Evolutionary conservation across 2,888 invertebrate genomes (phyloP), one percentile per base, ranked within the genome.

Genomic region (Smittia aterrima): DNA sequence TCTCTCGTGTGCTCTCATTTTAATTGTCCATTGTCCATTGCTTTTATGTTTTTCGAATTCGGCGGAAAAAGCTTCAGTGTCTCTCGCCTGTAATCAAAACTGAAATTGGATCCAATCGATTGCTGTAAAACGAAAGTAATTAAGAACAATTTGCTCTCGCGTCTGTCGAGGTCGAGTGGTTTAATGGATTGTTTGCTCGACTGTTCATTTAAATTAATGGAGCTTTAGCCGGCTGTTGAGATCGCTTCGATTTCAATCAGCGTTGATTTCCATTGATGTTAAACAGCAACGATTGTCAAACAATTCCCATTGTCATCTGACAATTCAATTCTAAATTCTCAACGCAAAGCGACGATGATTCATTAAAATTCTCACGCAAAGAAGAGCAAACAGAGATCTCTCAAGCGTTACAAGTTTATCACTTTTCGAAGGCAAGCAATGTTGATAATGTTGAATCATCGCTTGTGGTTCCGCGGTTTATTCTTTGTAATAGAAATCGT

Each of bases 51-150:
- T 6, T 47, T n/a, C 2, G 47, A 2, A 47, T 47, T 9, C 38
- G 38, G 11, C 38, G 4, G 47, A n/a, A n/a, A 47, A 16, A 47
- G 47, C 32, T 47, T 47, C n/a, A 47, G n/a, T n/a, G n/a, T n/a
- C 47, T 47, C 16, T 47, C 13, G 47, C 16, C 47, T 53, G 27
- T 71, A 71, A 71, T 71, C 70, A 54, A 53, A 71, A 71, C 25
- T 47, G 68, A 68, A 68, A 68, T 68, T 41, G 47, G 41, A 18
- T 68, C 40, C 47, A 16, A 47, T 47, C 47, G 40, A 66, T 66
- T 32, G 38, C 20, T 66, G 32, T 47, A 66, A 66, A 68, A 68
- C 41, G 40, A 68, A 68, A 68, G 68, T 68, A 68, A 71, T 71
- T 54, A 54, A 71, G 70, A 27, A 25, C 54, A 54, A 71, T 71